Evolutionary conservation across 2,888 invertebrate species (phyloP).

Genomic region (Troilus luridus): DNA sequence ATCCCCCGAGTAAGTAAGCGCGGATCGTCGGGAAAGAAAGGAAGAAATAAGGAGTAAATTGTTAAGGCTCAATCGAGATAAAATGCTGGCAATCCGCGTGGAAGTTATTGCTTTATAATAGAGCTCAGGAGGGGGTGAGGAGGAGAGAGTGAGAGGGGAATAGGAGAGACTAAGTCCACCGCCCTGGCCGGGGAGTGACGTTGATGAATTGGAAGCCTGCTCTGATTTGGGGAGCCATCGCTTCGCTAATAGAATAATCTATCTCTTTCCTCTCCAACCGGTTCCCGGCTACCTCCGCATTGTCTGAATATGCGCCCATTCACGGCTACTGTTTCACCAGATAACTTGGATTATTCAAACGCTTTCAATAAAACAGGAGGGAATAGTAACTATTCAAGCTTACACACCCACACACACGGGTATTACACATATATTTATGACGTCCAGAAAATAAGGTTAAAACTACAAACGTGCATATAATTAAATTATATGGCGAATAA

Average conservation of each 20-base stretch:
- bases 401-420: no score
- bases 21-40: background rate
- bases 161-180: background rate
- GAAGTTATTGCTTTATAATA: constrained; percentile 44
- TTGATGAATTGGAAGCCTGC: constrained; percentile 19
- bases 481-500: no score
- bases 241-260: constrained; percentile 40
- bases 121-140: background rate
- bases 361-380: background rate
- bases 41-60: constrained; percentile 10
- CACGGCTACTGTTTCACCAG: background rate
- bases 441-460: no score
- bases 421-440: no score
- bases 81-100: background rate
- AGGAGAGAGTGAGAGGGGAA: background rate
- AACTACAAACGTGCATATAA: no score
- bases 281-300: constrained; percentile 1
- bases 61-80: constrained; percentile 33
- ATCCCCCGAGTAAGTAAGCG: background rate
- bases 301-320: constrained; percentile 35
- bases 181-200: background rate
- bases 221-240: constrained; percentile 7
- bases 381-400: background rate
- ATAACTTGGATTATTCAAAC: background rate
- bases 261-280: constrained; percentile 32